Evolutionary conservation across 2,797 vertebrate genomes (phyloP), one percentile per base, ranked within the genome.

Genomic region (Gephyroberyx darwinii): DNA sequence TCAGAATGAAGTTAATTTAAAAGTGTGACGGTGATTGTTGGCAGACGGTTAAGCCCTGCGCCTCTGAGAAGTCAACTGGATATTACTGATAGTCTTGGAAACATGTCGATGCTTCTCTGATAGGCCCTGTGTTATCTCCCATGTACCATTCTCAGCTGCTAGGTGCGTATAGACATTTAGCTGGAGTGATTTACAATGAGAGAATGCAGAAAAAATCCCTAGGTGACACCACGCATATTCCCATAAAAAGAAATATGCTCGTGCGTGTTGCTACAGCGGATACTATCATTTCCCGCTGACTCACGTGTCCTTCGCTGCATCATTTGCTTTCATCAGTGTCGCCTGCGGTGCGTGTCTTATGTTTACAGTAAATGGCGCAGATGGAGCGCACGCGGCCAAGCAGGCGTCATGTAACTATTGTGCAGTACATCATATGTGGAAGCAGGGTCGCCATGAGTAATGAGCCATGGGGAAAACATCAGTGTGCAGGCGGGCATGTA

Each of bases 1-100:
- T 2, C 57, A 65, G 26, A 68, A 65, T 48, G 43, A 55, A 17
- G 14, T 8, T 13, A 10, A 35, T 14, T 14, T 43, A 65, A 67
- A 50, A 33, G 3, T 39, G 45, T 5, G 8, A 55, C n/a, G n/a
- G 33, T 22, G 33, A 54, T 65, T 5, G 35, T 41, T 55, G 14
- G 14, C 12, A 10, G 31, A 20, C 2, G n/a, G 12, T 9, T 50
- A 13, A 16, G 48, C 4, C 31, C 6, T 20, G 5, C 2, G 4
- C 14, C 41, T 70, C 17, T n/a, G 30, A 19, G 30, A 41, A 33
- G n/a, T 43, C 17, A 17, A 7, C 22, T 26, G 22, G 19, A 54
- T 5, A 60, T 16, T 16, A n/a, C 8, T 52, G 31, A 55, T 39
- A 26, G n/a, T 30, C 33, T 41, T 62, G 17, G 5, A 19, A 19